Conservation (phyloP, 1,140 invertebrate species). For the Battus philenor region DNA sequence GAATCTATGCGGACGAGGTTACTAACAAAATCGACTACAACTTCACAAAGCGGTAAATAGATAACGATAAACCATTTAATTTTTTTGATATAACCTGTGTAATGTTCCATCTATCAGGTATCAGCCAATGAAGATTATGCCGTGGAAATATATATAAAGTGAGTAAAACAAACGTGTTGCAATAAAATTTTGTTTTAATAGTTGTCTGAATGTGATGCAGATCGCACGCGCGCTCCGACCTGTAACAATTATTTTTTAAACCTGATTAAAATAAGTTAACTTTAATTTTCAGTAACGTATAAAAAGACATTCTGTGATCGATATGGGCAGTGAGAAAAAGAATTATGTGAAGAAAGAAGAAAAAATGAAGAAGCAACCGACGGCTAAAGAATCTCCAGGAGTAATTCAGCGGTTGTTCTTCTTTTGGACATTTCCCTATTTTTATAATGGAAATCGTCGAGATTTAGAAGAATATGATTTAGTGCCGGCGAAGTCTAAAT, state of each 20-base stretch:
- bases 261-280: no score
- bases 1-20: no score
- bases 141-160: not conserved
- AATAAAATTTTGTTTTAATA: slow-evolving; percentile 1
- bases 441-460: slow-evolving; percentile 78
- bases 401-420: slow-evolving; percentile 49
- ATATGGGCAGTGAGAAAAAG: slow-evolving; percentile 23
- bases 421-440: slow-evolving; percentile 80
- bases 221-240: slow-evolving; percentile 19
- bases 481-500: slow-evolving; percentile 76
- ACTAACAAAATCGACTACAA: no score
- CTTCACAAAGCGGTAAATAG: no score
- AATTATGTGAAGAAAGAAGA: slow-evolving; percentile 19
- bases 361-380: slow-evolving; percentile 21
- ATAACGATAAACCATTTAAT: no score
- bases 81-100: no score
- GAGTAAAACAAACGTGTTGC: not conserved
- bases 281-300: not conserved
- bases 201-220: slow-evolving; percentile 21
- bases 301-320: slow-evolving; percentile 7
- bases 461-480: slow-evolving; percentile 82
- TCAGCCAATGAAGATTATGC: no score
- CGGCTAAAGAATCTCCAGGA: slow-evolving; percentile 35
- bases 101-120: no score
- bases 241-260: slow-evolving; percentile 6